Conservation (phyloP, 2,888 invertebrate genomes). For the Harpalus rufipes region DNA sequence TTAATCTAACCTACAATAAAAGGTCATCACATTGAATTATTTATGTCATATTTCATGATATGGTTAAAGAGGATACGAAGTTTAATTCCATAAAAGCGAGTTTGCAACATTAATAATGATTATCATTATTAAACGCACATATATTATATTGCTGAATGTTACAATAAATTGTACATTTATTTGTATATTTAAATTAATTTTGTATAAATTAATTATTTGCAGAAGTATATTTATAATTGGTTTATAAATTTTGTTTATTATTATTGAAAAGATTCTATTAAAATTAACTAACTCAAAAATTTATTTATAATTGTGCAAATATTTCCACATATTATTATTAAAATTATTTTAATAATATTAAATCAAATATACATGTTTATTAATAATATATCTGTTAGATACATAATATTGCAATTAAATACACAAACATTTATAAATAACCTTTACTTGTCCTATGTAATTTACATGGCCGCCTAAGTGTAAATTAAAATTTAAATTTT, state of each 20-base stretch:
- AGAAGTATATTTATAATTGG: neutral
- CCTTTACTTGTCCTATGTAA: too few species aligned
- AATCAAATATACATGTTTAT: neutral
- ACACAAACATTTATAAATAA: too few species aligned
- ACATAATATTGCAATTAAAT: constrained; percentile 1
- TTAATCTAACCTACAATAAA: constrained; percentile 2
- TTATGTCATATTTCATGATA: neutral
- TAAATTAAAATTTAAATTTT: neutral
- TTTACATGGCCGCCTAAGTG: too few species aligned
- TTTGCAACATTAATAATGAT: too few species aligned
- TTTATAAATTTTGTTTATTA: neutral
- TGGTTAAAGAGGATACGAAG: too few species aligned
- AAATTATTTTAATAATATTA: neutral
- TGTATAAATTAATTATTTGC: neutral
- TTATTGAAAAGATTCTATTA: neutral
- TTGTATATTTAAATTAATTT: neutral
- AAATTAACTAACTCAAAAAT: neutral
- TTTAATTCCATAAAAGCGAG: too few species aligned
- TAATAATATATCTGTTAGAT: neutral
- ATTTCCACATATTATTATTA: neutral
- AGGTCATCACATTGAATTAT: neutral
- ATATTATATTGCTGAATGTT: neutral
- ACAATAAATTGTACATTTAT: neutral
- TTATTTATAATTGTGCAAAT: neutral
- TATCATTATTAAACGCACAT: too few species aligned